Base-by-base conservation (phyloP, 2,797 vertebrate species). In the Mareca strepera region DNA sequence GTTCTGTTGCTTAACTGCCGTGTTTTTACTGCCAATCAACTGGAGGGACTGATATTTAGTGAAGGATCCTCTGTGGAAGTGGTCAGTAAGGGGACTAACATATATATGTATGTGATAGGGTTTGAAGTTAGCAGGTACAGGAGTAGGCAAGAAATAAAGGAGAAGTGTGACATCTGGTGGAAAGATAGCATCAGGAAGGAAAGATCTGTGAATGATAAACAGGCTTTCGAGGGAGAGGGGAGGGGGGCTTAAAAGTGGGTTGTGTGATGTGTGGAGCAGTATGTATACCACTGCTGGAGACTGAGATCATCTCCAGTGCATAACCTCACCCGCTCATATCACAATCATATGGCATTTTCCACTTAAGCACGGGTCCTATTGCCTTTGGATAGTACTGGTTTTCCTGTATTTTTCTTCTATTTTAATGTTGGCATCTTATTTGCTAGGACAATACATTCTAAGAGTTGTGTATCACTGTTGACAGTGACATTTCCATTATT, bases 121-220 rank as follows among this genome's bases (percentile, higher is more conserved):
- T 64, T 81, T 92, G 79, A 62, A 62, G 74, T 64, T 83, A 29
- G 5, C 81, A 94, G 84, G 78, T 89, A 31, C 85, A 92, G 79
- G 72, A 35, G 18, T 44, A 72, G 64, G 77, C 69, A 67, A 50
- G 93, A 86, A 90, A 69, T 70, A 43, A 88, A 85, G 85, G 92
- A 58, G 67, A 94, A 97, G 96, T 96, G 90, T 96, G 96, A 96
- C 96, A 96, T 72, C 96, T 96, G 96, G 94, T 96, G 96, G 96
- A 94, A 93, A 96, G 91, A 96, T 85, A 21, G 53, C 82, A 93
- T 95, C 88, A 39, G 82, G 56, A 84, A 18, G 33, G 64, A 67
- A 64, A 92, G 82, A 43, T 59, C 39, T 1, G 3, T 48, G 81
- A 41, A 18, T 22, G 64, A 59, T 68, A 72, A 90, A 75, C 1